Conservation (phyloP, 2,797 vertebrate species). For the Mormyrops boulengeri region DNA sequence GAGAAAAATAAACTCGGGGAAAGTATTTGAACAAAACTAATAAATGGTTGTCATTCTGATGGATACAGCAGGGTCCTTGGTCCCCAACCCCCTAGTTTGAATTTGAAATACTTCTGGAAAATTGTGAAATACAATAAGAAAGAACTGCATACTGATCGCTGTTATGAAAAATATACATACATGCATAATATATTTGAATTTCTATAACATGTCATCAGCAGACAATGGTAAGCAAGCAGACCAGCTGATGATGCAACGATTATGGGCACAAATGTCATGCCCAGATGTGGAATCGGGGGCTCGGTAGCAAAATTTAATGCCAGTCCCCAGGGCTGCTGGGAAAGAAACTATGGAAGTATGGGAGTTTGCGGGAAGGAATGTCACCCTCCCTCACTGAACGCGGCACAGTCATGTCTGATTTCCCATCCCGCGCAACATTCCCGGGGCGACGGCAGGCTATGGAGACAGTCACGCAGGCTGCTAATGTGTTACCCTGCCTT, state of each 20-base stretch:
- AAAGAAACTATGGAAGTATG: not conserved
- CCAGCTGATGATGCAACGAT: not conserved
- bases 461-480: constrained; percentile 6
- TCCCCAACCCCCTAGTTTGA: not conserved
- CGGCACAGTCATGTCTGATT: not conserved
- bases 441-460: not conserved
- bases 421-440: not conserved
- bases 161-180: not conserved
- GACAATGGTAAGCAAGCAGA: not conserved
- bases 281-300: not conserved
- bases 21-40: not conserved
- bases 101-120: not conserved
- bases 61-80: not conserved
- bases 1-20: not conserved
- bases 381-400: not conserved
- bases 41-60: not conserved
- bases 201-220: not conserved
- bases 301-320: not conserved
- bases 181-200: not conserved
- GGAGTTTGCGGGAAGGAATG: not conserved
- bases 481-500: constrained; percentile 10
- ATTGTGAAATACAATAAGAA: not conserved
- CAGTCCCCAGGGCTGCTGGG: not conserved
- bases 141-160: not conserved
- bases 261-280: not conserved